These are phyloP conservation scores for Battus philenor DNA, from an alignment of 1,140 invertebrate genomes.

Conservation along the genomic window DNA sequence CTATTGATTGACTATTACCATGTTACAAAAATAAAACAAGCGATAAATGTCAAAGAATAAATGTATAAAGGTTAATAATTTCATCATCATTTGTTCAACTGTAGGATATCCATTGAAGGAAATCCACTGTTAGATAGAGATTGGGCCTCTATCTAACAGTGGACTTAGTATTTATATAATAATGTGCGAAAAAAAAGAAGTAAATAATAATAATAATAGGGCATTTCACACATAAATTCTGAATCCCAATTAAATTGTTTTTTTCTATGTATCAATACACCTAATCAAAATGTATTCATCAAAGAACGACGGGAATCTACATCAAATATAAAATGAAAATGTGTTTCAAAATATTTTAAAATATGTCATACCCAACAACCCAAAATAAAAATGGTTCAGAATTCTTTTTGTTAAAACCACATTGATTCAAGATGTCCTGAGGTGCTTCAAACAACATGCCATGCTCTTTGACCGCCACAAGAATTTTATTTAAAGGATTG, in stretches of 20 bases:
- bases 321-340: not conserved
- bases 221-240: not conserved
- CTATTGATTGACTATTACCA: no score
- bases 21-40: no score
- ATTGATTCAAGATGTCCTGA: slow-evolving; percentile 39
- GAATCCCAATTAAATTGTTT: no score
- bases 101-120: no score
- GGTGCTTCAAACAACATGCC: slow-evolving; percentile 77
- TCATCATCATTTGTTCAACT: no score
- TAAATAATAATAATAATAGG: not conserved
- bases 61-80: no score
- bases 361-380: slow-evolving; percentile 72
- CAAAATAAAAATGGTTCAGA: slow-evolving; percentile 67
- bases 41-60: no score
- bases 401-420: slow-evolving; percentile 51
- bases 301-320: not conserved
- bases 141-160: no score
- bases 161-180: not conserved
- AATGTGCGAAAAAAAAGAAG: not conserved
- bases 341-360: no score
- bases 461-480: slow-evolving; percentile 87
- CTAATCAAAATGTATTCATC: no score
- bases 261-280: no score
- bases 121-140: no score
- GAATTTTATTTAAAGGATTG: slow-evolving; percentile 79